Evolutionary conservation across 1,140 invertebrate genomes (phyloP).

Genomic region (Anthonomus grandis): DNA sequence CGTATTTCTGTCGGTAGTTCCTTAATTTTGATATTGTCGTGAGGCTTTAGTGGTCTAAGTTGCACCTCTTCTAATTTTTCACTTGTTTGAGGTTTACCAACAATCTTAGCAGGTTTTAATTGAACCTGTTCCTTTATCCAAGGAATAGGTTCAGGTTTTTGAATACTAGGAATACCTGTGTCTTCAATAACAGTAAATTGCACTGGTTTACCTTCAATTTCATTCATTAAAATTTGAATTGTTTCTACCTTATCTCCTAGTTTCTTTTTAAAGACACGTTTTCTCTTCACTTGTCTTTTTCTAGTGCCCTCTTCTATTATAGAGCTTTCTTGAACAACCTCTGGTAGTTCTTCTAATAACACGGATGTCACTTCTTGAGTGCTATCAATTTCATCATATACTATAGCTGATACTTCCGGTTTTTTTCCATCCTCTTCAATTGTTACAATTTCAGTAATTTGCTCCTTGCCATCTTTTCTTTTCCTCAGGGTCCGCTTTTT

Average conservation of each 20-base stretch:
- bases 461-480: conserved; percentile 35
- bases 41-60: conserved; percentile 39
- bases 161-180: conserved; percentile 16
- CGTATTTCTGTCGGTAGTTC: conserved; percentile 43
- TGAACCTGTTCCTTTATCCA: conserved; percentile 36
- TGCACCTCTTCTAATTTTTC: conserved; percentile 40
- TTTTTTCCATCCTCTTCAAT: conserved; percentile 46
- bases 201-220: conserved; percentile 28
- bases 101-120: conserved; percentile 29
- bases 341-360: conserved; percentile 32
- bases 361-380: conserved; percentile 34
- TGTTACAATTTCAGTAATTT: conserved; percentile 44
- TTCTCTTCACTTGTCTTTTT: conserved; percentile 33
- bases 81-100: too few relatives aligned
- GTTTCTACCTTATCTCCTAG: conserved; percentile 34
- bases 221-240: conserved; percentile 37
- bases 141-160: conserved; percentile 41
- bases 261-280: conserved; percentile 32
- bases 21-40: too few relatives aligned
- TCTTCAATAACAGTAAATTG: conserved; percentile 34
- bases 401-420: too few relatives aligned
- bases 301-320: conserved; percentile 39
- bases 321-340: conserved; percentile 32
- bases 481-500: conserved; percentile 45
- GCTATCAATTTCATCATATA: conserved; percentile 39